These are phyloP conservation scores for Lumbricus terrestris DNA, from an alignment of 2,888 invertebrate species.

Conservation along the genomic window DNA sequence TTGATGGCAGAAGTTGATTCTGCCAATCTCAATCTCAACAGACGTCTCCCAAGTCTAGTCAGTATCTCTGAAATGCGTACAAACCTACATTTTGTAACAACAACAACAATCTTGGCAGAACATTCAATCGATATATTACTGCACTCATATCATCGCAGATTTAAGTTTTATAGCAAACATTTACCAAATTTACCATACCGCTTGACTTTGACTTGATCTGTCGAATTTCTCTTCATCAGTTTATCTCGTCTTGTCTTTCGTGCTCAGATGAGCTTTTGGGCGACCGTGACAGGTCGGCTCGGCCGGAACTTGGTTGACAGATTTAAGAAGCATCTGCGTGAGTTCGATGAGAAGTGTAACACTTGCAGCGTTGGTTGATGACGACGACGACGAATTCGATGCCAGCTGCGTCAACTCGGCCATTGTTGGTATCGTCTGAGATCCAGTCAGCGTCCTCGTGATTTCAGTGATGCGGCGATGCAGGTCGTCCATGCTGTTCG, in stretches of 20 bases:
- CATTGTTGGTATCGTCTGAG: neutral
- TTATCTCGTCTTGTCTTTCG: constrained; percentile 9
- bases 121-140: neutral
- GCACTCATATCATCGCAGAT: neutral
- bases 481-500: neutral
- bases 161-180: constrained; percentile 11
- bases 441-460: neutral
- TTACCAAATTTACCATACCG: constrained; percentile 18
- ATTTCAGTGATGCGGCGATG: neutral
- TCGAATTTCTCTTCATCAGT: neutral
- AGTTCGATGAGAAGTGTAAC: constrained; percentile 15
- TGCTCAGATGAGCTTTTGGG: neutral
- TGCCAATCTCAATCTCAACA: neutral
- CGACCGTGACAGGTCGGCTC: neutral
- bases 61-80: neutral
- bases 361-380: constrained; percentile 6
- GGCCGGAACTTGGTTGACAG: neutral
- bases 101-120: too few relatives aligned
- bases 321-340: constrained; percentile 16
- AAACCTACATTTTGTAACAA: neutral
- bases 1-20: neutral
- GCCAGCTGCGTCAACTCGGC: neutral
- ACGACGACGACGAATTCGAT: neutral
- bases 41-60: neutral
- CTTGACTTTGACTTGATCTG: neutral